A percentile compares a stretch with the other conserved stretches of the same genome.
These are phyloP conservation scores for Lathronympha strigana DNA, from an alignment of 2,888 invertebrate species.

Conservation along the genomic window DNA sequence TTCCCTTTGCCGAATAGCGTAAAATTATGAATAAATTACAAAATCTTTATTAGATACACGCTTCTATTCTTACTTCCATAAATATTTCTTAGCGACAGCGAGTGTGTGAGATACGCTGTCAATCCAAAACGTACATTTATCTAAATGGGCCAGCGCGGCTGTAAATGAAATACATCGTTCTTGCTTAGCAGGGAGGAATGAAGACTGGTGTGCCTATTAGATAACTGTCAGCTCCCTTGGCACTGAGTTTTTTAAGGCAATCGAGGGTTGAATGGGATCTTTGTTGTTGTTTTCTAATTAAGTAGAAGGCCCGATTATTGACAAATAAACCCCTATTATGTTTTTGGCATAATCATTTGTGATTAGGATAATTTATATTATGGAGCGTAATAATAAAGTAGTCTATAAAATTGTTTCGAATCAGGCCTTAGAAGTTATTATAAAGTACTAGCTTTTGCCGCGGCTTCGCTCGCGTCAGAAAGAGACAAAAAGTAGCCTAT, in stretches of 20 bases:
- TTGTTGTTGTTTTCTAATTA: not conserved
- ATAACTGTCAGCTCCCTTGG: not conserved
- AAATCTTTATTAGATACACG: not conserved
- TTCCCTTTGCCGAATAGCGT: too few species aligned
- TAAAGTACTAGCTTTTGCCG: too few species aligned
- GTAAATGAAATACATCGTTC: slow-evolving; percentile 13
- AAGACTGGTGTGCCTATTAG: slow-evolving; percentile 8
- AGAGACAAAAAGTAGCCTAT: too few species aligned
- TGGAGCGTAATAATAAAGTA: too few species aligned
- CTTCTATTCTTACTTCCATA: not conserved
- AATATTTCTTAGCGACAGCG: not conserved
- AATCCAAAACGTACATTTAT: not conserved
- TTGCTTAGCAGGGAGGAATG: slow-evolving; percentile 8
- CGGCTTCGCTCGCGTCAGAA: too few species aligned
- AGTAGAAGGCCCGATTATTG: too few species aligned
- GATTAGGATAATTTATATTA: too few species aligned
- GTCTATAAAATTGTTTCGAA: too few species aligned
- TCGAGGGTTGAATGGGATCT: not conserved
- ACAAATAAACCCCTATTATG: too few species aligned
- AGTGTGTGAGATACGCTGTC: slow-evolving; percentile 6
- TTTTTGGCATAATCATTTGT: too few species aligned
- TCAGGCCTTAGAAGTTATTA: too few species aligned
- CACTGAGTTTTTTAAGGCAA: not conserved
- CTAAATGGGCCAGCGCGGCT: not conserved
- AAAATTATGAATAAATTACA: too few species aligned